Percentiles rank a stretch among this genome's conserved stretches.
phyloP scores from a whole-genome alignment of 2,888 invertebrate species.

The Drosophila barbarae region DNA sequence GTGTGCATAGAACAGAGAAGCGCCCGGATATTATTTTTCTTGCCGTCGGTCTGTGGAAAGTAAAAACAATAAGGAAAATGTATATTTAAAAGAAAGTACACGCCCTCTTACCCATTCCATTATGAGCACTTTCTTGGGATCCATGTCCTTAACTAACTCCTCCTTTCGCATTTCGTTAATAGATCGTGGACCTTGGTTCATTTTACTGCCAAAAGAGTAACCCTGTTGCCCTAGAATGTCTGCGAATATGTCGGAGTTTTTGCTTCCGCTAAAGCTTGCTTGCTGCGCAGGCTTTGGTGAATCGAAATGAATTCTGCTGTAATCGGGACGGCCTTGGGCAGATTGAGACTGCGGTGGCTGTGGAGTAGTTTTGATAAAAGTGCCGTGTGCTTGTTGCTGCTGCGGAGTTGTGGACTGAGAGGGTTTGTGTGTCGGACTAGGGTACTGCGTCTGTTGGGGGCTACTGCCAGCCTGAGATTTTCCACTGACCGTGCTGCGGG shows the following conservation, averaged over 20 bases:
- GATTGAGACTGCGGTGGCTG: slow-evolving; percentile 39
- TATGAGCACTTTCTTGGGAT: slow-evolving; percentile 92
- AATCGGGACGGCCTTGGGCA: slow-evolving; percentile 79
- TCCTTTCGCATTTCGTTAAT: slow-evolving; percentile 96
- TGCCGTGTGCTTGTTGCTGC: slow-evolving; percentile 17
- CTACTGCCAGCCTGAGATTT: slow-evolving; percentile 77
- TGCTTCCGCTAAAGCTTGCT: slow-evolving; percentile 51
- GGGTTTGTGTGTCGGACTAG: slow-evolving; percentile 78
- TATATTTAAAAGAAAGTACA: not conserved
- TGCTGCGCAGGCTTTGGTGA: slow-evolving; percentile 57
- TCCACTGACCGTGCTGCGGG: slow-evolving; percentile 72
- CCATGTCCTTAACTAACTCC: slow-evolving; percentile 91
- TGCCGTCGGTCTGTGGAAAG: slow-evolving; percentile 89
- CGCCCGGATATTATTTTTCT: slow-evolving; percentile 97
- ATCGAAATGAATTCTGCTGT: slow-evolving; percentile 87
- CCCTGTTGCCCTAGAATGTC: slow-evolving; percentile 94
- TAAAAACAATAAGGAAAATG: not conserved
- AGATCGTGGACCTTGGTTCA: slow-evolving; percentile 88
- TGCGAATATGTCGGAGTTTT: slow-evolving; percentile 88
- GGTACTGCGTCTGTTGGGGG: slow-evolving; percentile 78
- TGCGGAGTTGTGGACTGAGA: slow-evolving; percentile 58
- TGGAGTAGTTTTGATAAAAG: slow-evolving; percentile 39
- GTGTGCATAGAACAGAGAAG: slow-evolving; percentile 95
- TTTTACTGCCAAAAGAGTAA: slow-evolving; percentile 89
- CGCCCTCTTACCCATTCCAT: slow-evolving; percentile 85